These are phyloP conservation scores for Drosophila ezoana DNA, from an alignment of 2,888 invertebrate species.

Conservation along the genomic window DNA sequence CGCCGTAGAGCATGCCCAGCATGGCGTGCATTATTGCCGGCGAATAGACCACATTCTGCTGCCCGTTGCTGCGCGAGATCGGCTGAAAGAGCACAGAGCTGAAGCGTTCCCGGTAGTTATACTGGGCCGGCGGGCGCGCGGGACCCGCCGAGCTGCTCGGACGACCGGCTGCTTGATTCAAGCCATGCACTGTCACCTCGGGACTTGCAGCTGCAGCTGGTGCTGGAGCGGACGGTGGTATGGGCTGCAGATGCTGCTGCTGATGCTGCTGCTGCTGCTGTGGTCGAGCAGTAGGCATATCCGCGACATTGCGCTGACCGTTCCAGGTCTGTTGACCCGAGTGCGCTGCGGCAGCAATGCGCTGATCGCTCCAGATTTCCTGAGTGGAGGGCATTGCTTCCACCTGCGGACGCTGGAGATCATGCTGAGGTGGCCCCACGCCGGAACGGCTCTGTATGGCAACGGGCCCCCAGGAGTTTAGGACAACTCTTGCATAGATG, in stretches of 20 bases:
- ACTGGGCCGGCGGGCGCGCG: conserved; percentile 38
- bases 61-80: conserved; percentile 37
- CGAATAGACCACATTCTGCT: conserved; percentile 75
- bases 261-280: background rate
- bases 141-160: conserved; percentile 18
- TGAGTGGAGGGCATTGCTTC: background rate
- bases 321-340: conserved; percentile 23
- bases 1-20: conserved; percentile 89
- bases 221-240: background rate
- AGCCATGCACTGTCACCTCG: background rate
- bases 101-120: conserved; percentile 61
- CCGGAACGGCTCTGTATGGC: background rate
- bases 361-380: conserved; percentile 12
- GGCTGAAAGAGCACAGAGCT: conserved; percentile 62
- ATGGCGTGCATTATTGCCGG: conserved; percentile 88
- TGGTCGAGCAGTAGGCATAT: no score
- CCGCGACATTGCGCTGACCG: background rate
- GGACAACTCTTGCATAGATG: background rate
- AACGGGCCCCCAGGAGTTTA: no score
- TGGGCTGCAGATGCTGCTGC: background rate
- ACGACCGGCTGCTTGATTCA: background rate
- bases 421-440: background rate
- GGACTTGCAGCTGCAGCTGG: background rate
- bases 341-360: background rate
- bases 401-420: conserved; percentile 19